Percentiles rank a stretch among this genome's conserved stretches.
phyloP scores from a whole-genome alignment of 2,888 invertebrate genomes.

The Spatulosminthurus flaviceps region DNA sequence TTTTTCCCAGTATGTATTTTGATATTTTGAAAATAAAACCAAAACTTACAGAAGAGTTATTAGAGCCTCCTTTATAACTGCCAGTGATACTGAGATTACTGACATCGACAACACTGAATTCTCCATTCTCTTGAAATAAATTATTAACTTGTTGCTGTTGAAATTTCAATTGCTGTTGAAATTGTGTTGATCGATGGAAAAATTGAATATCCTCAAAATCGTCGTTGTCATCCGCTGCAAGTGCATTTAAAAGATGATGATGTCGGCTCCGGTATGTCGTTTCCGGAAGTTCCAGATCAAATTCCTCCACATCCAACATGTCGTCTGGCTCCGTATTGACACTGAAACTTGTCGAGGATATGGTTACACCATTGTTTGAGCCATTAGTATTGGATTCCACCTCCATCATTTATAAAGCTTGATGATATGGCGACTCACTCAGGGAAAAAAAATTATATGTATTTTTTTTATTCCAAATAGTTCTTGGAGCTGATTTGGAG shows the following conservation, averaged over 20 bases:
- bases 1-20: no score
- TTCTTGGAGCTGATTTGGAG: background rate
- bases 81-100: constrained; percentile 29
- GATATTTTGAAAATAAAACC: background rate
- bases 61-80: constrained; percentile 19
- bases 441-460: background rate
- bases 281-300: constrained; percentile 33
- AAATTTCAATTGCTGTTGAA: constrained; percentile 18
- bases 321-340: constrained; percentile 9
- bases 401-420: background rate
- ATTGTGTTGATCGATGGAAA: constrained; percentile 25
- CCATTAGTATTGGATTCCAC: constrained; percentile 10
- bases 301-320: background rate
- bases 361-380: constrained; percentile 5
- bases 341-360: constrained; percentile 15
- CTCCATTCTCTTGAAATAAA: background rate
- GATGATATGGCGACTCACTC: no score
- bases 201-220: constrained; percentile 40
- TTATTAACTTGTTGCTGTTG: constrained; percentile 24
- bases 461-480: background rate
- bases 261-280: constrained; percentile 32
- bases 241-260: constrained; percentile 10
- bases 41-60: constrained; percentile 38
- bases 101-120: background rate
- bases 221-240: constrained; percentile 22